Percentiles rank a stretch among this genome's conserved stretches.
phyloP scores from a whole-genome alignment of 2,797 vertebrate species.

The Dromococcyx pavoninus region DNA sequence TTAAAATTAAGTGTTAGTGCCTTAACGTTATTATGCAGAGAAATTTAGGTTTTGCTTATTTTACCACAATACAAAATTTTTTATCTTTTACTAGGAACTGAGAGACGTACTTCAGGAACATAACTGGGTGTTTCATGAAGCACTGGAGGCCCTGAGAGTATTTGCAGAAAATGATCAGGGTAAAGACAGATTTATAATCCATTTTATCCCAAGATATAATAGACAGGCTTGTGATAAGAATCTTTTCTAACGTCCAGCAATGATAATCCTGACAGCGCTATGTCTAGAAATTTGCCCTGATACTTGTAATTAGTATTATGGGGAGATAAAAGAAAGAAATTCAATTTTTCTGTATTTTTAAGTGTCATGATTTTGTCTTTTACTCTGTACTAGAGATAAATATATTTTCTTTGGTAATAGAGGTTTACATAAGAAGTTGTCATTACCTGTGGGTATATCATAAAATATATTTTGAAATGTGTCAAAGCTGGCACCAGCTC shows the following conservation, averaged over 20 bases:
- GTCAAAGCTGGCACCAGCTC: not conserved
- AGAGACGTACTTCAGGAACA: constrained; percentile 90
- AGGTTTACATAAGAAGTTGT: not conserved
- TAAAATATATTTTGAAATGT: not conserved
- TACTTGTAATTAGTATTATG: not conserved
- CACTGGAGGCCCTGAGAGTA: constrained; percentile 85
- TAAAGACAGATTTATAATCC: constrained; percentile 45
- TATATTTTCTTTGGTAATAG: not conserved
- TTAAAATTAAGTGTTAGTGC: not conserved
- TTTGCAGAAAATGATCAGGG: constrained; percentile 83
- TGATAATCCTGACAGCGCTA: not conserved
- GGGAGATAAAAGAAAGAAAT: not conserved
- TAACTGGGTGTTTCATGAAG: constrained; percentile 88
- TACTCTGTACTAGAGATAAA: not conserved
- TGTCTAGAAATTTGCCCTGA: not conserved
- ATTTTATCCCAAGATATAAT: not conserved
- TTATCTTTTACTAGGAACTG: constrained; percentile 82
- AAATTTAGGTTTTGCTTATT: not conserved
- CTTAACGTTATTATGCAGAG: not conserved
- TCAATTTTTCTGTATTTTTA: not conserved
- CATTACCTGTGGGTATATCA: not conserved
- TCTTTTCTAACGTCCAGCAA: not conserved
- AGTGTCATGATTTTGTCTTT: not conserved
- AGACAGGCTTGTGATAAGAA: not conserved
- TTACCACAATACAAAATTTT: not conserved